Evolutionary conservation across 2,888 invertebrate genomes (phyloP).

Genomic region (Salpingus planirostris): DNA sequence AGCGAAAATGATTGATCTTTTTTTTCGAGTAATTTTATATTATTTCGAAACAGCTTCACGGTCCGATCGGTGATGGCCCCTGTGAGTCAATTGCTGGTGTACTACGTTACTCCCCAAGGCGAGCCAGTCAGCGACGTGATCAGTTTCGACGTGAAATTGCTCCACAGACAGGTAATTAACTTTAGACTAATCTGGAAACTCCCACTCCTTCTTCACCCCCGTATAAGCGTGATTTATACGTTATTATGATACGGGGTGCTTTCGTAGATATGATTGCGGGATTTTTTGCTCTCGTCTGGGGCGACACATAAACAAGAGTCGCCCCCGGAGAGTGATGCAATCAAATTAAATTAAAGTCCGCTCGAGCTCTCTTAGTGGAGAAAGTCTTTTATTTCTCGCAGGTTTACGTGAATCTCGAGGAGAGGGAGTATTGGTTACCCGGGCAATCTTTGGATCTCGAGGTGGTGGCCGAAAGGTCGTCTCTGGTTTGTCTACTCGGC

Average conservation of each 20-base stretch:
- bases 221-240: too few relatives aligned
- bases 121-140: conserved; percentile 60
- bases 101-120: conserved; percentile 56
- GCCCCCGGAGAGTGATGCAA: too few relatives aligned
- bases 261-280: too few relatives aligned
- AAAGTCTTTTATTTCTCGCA: conserved; percentile 22
- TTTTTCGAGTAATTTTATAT: too few relatives aligned
- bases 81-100: conserved; percentile 56
- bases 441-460: conserved; percentile 51
- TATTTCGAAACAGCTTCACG: conserved; percentile 55
- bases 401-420: conserved; percentile 54
- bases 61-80: conserved; percentile 61
- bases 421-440: conserved; percentile 55
- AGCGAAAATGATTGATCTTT: too few relatives aligned
- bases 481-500: conserved; percentile 54
- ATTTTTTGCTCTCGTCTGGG: too few relatives aligned
- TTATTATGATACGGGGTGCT: too few relatives aligned
- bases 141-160: conserved; percentile 53
- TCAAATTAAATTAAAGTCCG: too few relatives aligned
- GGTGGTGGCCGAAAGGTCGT: conserved; percentile 52
- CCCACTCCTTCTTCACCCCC: too few relatives aligned
- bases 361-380: too few relatives aligned
- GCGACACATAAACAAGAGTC: too few relatives aligned
- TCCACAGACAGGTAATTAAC: conserved; percentile 52
- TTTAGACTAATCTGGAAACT: too few relatives aligned